These are phyloP conservation scores for Acanthopleura granulata DNA, from an alignment of 2,888 invertebrate genomes.

Conservation along the genomic window DNA sequence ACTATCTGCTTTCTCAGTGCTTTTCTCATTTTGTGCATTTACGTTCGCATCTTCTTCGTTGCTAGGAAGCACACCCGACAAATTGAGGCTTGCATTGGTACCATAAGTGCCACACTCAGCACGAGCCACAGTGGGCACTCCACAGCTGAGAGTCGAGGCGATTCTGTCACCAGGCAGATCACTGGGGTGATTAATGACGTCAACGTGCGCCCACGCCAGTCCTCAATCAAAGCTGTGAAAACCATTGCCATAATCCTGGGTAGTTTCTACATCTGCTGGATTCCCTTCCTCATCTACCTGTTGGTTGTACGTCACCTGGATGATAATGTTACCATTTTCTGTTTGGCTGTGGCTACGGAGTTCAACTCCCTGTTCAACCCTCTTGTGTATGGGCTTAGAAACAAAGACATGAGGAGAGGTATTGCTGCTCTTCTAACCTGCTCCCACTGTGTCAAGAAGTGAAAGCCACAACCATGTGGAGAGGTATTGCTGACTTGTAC, in stretches of 20 bases:
- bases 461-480: constrained; percentile 27
- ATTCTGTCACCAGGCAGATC: not conserved
- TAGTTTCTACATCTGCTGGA: constrained; percentile 35
- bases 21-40: constrained; percentile 31
- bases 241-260: constrained; percentile 34
- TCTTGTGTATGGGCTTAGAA: constrained; percentile 33
- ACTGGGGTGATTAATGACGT: not conserved
- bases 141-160: not conserved
- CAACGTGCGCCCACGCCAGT: constrained; percentile 1
- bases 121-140: not conserved
- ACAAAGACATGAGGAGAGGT: constrained; percentile 30
- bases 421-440: constrained; percentile 22
- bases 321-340: constrained; percentile 28
- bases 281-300: constrained; percentile 32
- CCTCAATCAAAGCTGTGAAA: constrained; percentile 23
- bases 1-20: constrained; percentile 32
- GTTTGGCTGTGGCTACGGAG: constrained; percentile 32
- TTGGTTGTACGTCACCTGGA: constrained; percentile 22
- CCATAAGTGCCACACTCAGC: not conserved
- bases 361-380: constrained; percentile 35
- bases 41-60: constrained; percentile 31
- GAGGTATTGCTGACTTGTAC: constrained; percentile 21
- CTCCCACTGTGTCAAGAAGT: not conserved
- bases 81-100: constrained; percentile 20
- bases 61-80: constrained; percentile 29